phyloP scores from a whole-genome alignment of 1,140 invertebrate species.

The Idris sp. region DNA sequence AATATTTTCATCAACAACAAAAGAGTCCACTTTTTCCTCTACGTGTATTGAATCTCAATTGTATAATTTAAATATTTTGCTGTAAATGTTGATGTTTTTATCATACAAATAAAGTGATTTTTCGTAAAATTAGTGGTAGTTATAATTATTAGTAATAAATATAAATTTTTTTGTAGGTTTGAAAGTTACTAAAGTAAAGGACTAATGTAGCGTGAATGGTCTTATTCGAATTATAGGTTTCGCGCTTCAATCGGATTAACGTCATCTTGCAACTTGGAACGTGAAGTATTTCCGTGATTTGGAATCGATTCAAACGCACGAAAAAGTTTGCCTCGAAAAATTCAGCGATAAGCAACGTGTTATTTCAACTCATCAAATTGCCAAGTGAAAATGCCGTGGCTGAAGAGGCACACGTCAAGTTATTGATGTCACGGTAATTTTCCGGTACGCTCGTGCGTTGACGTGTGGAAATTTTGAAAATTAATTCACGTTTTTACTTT shows the following conservation, averaged over 20 bases:
- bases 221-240: conserved; percentile 58
- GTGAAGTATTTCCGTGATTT: conserved; percentile 44
- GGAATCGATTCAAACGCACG: conserved; percentile 46
- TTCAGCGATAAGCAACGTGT: conserved; percentile 18
- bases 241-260: conserved; percentile 54
- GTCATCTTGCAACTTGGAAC: conserved; percentile 40
- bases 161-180: too few relatives aligned
- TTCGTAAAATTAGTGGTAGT: too few relatives aligned
- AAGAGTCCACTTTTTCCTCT: too few relatives aligned
- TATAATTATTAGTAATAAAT: too few relatives aligned
- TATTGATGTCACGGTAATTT: conserved; percentile 24
- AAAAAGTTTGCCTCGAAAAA: conserved; percentile 44
- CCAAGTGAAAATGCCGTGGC: conserved; percentile 4
- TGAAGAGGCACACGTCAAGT: conserved; percentile 5
- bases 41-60: too few relatives aligned
- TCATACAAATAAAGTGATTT: too few relatives aligned
- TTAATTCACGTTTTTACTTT: conserved; percentile 18
- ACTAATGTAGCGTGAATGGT: conserved; percentile 53
- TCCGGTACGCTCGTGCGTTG: conserved; percentile 8
- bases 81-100: too few relatives aligned
- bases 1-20: too few relatives aligned
- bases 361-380: conserved; percentile 48
- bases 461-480: conserved; percentile 8
- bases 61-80: too few relatives aligned
- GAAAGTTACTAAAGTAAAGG: too few relatives aligned